These are phyloP conservation scores for Plebejus melissa DNA, from an alignment of 2,888 invertebrate species.

Conservation along the genomic window DNA sequence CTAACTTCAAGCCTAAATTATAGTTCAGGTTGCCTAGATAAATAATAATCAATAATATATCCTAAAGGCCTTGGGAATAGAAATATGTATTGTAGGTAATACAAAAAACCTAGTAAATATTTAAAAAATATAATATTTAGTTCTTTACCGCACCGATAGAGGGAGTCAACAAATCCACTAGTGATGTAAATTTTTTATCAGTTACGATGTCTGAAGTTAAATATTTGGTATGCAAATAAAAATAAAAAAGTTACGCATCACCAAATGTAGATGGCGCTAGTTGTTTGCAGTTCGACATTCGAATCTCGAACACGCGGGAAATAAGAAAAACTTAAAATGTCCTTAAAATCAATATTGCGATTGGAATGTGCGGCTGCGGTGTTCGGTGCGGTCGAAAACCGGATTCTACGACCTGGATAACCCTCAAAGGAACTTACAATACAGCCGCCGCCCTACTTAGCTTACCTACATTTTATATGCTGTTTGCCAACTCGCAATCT, in stretches of 20 bases:
- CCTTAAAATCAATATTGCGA: slow-evolving; percentile 36
- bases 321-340: slow-evolving; percentile 30
- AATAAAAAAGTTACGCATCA: background rate
- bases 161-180: background rate
- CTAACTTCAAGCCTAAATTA: slow-evolving; percentile 30
- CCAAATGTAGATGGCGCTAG: background rate
- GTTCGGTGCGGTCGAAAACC: slow-evolving; percentile 61
- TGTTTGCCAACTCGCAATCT: slow-evolving; percentile 46
- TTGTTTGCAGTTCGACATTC: background rate
- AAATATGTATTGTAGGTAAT: background rate
- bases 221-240: background rate
- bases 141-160: background rate
- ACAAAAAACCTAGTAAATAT: background rate
- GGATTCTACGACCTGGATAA: slow-evolving; percentile 66
- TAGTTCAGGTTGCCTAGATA: background rate
- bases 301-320: background rate
- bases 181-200: background rate
- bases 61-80: background rate
- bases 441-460: slow-evolving; percentile 50
- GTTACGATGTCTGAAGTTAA: background rate
- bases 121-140: background rate
- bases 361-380: slow-evolving; percentile 37
- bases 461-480: slow-evolving; percentile 50
- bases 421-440: slow-evolving; percentile 59
- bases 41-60: background rate